Percentiles rank a stretch among this genome's conserved stretches.
These are phyloP conservation scores for Caenorhabditis virilis DNA, from an alignment of 2,888 invertebrate species.

Conservation along the genomic window DNA sequence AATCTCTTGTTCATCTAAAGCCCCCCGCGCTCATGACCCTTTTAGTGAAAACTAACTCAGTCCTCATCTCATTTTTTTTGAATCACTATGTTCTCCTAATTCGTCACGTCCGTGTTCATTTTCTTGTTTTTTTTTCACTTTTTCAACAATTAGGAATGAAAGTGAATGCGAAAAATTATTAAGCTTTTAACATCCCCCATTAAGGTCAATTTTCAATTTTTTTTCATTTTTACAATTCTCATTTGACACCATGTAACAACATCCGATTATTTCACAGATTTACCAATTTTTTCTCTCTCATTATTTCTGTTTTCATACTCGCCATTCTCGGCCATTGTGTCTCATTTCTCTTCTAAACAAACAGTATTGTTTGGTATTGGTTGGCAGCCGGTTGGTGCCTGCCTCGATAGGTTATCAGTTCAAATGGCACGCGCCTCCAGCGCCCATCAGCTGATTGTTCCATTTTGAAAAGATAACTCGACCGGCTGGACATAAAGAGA, in stretches of 20 bases:
- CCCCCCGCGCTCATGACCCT: background rate
- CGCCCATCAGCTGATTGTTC: slow-evolving; percentile 6
- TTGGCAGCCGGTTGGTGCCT: slow-evolving; percentile 40
- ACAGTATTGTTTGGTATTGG: slow-evolving; percentile 18
- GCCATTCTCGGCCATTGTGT: no score
- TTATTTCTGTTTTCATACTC: no score
- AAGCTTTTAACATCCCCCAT: no score
- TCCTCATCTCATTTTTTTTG: no score
- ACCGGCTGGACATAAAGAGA: background rate
- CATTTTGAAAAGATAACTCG: background rate
- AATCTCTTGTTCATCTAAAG: background rate
- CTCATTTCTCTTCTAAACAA: background rate
- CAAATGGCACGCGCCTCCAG: slow-evolving; percentile 39
- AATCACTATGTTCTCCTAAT: no score
- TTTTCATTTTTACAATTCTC: background rate
- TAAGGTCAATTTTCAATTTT: no score
- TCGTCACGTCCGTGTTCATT: no score
- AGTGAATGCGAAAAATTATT: no score
- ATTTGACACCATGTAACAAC: background rate
- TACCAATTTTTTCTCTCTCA: background rate
- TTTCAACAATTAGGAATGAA: no score
- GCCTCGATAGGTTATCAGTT: slow-evolving; percentile 45
- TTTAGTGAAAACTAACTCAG: background rate
- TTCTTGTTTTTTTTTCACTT: no score
- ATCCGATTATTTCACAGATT: background rate